Evolutionary conservation across 2,888 invertebrate genomes (phyloP), one percentile per base, ranked within the genome.

Genomic region (Nasonovia ribisnigri): DNA sequence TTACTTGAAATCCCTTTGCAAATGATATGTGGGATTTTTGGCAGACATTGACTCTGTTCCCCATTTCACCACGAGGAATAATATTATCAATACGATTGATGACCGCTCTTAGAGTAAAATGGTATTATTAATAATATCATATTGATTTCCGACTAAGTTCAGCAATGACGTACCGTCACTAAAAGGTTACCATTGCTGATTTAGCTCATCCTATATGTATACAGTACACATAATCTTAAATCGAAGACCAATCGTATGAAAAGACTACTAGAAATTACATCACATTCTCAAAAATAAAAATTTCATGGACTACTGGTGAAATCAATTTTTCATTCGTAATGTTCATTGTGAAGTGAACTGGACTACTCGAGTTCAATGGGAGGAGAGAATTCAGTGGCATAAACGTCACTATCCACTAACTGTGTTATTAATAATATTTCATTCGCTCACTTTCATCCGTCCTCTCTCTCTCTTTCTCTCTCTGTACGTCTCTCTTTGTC

Each of bases 251-350:
- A 46, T 46, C 13, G n/a, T 43, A 86, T 46, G 43, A 43, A 43
- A 86, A 67, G n/a, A 67, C 67, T 16, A 67, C n/a, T n/a, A 67
- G n/a, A n/a, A 67, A 67, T 67, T 67, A 36, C 67, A 67, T 20
- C 67, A 67, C 67, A 67, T 67, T 67, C 20, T 67, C 16, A 67
- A 67, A 67, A 67, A 67, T 67, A 36, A 67, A 67, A 67, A 67
- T 67, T n/a, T n/a, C n/a, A 67, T 67, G n/a, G 67, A 43, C 84
- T 43, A 43, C 84, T 11, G 43, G 88, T 16, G 16, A 48, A 87
- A 87, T 87, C 48, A 87, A 87, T 87, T 87, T 84, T 87, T 87
- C 48, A 87, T 87, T 87, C 87, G 48, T 46, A 87, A 87, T n/a
- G 87, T n/a, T 48, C 46, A 48, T 87, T 46, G 48, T 87, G 16